These are phyloP conservation scores for Urechis unicinctus DNA, from an alignment of 2,888 invertebrate genomes.

Conservation along the genomic window DNA sequence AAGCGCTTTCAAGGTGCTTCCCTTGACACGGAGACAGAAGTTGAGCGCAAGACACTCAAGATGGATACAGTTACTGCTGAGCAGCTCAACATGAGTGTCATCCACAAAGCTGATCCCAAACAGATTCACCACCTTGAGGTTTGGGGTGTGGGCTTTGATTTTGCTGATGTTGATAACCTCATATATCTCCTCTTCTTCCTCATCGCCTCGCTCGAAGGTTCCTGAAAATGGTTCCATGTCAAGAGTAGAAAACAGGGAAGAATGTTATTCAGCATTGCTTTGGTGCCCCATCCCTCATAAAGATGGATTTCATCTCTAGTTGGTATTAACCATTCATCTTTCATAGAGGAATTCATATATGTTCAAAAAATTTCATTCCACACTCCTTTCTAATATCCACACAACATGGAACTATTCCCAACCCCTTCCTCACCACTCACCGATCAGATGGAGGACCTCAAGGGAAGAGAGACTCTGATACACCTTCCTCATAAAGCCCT, in stretches of 20 bases:
- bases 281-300: too few species aligned
- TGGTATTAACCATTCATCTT: too few species aligned
- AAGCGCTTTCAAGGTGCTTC: slow-evolving; percentile 63
- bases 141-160: slow-evolving; percentile 60
- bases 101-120: slow-evolving; percentile 98
- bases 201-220: slow-evolving; percentile 58
- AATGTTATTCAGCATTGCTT: too few species aligned
- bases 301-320: too few species aligned
- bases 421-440: slow-evolving; percentile 53
- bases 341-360: neutral
- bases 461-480: slow-evolving; percentile 98
- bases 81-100: slow-evolving; percentile 97
- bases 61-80: slow-evolving; percentile 81
- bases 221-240: too few species aligned
- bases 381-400: too few species aligned
- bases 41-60: slow-evolving; percentile 95
- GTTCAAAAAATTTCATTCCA: too few species aligned
- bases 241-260: too few species aligned
- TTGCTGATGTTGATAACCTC: slow-evolving; percentile 89
- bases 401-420: neutral
- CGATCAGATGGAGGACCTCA: slow-evolving; percentile 93
- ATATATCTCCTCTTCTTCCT: slow-evolving; percentile 94
- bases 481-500: slow-evolving; percentile 98
- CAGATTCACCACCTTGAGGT: slow-evolving; percentile 67
- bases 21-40: slow-evolving; percentile 94